Base-by-base conservation (phyloP, 2,888 invertebrate genomes). In the Pollenia griseotomentosa region DNA sequence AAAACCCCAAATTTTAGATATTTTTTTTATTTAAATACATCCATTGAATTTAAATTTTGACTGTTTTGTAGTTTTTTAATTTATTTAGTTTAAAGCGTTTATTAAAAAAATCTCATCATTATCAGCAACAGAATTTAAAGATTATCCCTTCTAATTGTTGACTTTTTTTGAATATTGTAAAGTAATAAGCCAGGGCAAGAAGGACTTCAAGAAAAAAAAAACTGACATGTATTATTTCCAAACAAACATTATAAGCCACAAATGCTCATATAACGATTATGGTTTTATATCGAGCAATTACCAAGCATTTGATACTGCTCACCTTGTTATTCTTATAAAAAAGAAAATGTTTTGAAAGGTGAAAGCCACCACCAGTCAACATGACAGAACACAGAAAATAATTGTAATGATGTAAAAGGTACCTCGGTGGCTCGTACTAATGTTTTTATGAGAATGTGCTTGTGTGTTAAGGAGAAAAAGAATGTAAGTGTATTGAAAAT, bases 181-280 rank as follows among this genome's bases (percentile, higher is more conserved):
- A 33, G 33, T 33, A 33, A 6, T 6, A 33, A 33, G 33, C 33
- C 33, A 33, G 33, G 33, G 33, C 33, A 33, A 33, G 33, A 33
- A 6, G 33, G 33, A 33, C 33, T 33, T 5, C 5, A 33, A 33
- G 10, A 23, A 68, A 12, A 57, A n/a, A n/a, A 44, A 14, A 68
- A 55, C 23, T 57, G 14, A 40, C 0, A 73, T 7, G 14, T 48
- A 46, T 66, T 42, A 40, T 66, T 23, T 42, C 33, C 5, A 53
- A 40, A 79, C 83, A 73, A 84, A 78, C 78, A 78, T 53, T 59
- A 78, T 53, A 68, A 68, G 59, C 61, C 84, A 68, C 73, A 84
- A 84, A 66, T 73, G 59, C 78, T 59, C 51, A 68, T 79, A 74
- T 79, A 79, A 68, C 61, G 73, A 79, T 84, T 79, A 84, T 68